These are phyloP conservation scores for Mizuhopecten yessoensis DNA, from an alignment of 1,140 invertebrate genomes.

Conservation along the genomic window DNA sequence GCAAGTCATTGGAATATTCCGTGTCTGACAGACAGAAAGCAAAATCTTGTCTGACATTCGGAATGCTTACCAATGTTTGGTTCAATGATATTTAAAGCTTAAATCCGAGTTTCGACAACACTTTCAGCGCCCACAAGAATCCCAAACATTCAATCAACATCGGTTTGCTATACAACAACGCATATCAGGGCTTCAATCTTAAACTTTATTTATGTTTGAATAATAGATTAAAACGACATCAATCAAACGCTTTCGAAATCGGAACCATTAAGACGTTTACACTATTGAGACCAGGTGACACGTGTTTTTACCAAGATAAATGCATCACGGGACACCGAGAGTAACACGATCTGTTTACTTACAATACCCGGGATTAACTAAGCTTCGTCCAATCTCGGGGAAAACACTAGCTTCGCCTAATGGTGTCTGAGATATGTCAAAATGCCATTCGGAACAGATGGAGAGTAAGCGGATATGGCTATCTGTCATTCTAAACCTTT, in stretches of 20 bases:
- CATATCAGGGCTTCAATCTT: background rate
- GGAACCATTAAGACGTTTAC: background rate
- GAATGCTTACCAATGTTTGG: background rate
- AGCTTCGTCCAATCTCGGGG: background rate
- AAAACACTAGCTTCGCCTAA: background rate
- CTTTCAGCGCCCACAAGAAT: background rate
- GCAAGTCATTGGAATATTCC: too few species aligned
- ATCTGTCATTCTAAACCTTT: conserved; percentile 33
- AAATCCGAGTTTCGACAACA: background rate
- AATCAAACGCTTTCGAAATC: background rate
- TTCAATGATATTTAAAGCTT: background rate
- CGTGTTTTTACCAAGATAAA: background rate
- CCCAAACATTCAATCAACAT: background rate
- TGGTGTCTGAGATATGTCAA: conserved; percentile 24
- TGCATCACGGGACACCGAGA: background rate
- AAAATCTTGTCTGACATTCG: too few species aligned
- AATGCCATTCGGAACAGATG: conserved; percentile 4
- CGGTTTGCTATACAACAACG: background rate
- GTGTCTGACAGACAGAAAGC: too few species aligned
- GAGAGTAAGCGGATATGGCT: background rate
- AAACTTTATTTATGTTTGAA: background rate
- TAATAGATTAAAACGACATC: background rate
- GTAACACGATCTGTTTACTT: background rate
- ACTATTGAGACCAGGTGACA: background rate
- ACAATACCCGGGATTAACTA: background rate